phyloP scores from a whole-genome alignment of 2,797 vertebrate species.

The Carcharodon carcharias region DNA sequence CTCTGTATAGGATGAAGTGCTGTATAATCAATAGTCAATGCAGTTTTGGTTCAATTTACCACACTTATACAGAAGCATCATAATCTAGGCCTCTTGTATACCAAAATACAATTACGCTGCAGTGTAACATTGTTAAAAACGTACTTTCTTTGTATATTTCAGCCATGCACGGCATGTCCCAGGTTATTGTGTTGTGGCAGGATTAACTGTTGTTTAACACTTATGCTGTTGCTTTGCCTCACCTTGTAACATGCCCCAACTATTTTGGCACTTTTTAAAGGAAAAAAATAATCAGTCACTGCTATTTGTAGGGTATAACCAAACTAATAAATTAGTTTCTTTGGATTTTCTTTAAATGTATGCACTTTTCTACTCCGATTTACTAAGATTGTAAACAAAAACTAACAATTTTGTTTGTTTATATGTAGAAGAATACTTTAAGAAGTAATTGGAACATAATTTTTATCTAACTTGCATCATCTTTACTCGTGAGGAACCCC shows the following conservation, averaged over 20 bases:
- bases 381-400: conserved; percentile 33
- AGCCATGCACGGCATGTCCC: conserved; percentile 11
- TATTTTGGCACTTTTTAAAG: conserved; percentile 34
- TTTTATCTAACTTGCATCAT: conserved; percentile 24
- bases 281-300: conserved; percentile 9
- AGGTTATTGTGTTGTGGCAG: conserved; percentile 33
- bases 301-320: conserved; percentile 1
- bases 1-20: conserved; percentile 63
- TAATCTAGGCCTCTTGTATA: conserved; percentile 5
- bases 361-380: conserved; percentile 31
- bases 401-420: conserved; percentile 25
- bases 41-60: conserved; percentile 30
- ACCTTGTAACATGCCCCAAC: conserved; percentile 16
- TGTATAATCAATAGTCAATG: conserved; percentile 44
- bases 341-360: conserved; percentile 34
- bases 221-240: conserved; percentile 17
- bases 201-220: conserved; percentile 20
- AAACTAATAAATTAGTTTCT: background rate
- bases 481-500: background rate
- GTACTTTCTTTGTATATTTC: background rate
- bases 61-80: background rate
- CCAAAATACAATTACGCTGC: background rate
- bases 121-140: background rate
- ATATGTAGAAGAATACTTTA: background rate
- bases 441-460: background rate